Conservation (phyloP, 2,113 vertebrate genomes). For the Pandion haliaetus region DNA sequence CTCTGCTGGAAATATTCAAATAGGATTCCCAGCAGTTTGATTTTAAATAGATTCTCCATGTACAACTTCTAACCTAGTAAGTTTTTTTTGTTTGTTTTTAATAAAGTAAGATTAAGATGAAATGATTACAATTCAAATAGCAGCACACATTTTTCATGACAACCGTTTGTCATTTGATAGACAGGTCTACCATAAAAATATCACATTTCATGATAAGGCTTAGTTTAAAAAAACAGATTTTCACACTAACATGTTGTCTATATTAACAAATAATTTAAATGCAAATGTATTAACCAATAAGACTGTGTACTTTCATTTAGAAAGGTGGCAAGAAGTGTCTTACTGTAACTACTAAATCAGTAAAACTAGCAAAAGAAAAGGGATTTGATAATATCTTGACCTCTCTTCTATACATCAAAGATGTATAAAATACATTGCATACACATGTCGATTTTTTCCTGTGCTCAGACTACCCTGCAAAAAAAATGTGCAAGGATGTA, state of each 20-base stretch:
- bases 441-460: not conserved
- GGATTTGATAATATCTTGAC: not conserved
- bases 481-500: not conserved
- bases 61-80: not conserved
- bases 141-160: not conserved
- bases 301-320: not conserved
- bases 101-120: not conserved
- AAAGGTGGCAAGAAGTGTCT: not conserved
- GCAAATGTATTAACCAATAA: not conserved
- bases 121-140: not conserved
- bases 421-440: not conserved
- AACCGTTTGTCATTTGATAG: not conserved
- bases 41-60: not conserved
- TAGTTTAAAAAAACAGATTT: not conserved
- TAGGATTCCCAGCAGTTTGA: not conserved
- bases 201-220: not conserved
- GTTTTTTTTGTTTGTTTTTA: not conserved
- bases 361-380: not conserved
- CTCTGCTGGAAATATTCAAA: conserved; percentile 45
- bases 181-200: not conserved
- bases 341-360: not conserved
- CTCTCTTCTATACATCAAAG: not conserved
- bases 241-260: not conserved
- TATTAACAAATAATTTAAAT: conserved; percentile 26
- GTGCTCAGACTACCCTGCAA: not conserved